These are phyloP conservation scores for Lycia hirtaria DNA, from an alignment of 2,888 invertebrate species.

Conservation along the genomic window DNA sequence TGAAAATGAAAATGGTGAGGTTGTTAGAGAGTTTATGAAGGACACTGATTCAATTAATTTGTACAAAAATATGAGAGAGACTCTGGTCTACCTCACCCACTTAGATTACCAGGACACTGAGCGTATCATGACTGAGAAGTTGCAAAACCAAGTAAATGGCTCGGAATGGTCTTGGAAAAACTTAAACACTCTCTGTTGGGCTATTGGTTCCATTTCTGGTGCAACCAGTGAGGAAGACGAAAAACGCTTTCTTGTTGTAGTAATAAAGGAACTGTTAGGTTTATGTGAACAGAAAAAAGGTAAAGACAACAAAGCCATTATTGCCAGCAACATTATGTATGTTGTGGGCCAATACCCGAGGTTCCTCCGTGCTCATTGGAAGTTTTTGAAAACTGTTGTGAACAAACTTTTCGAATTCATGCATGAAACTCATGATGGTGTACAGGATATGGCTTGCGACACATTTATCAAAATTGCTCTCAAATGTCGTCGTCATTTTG, in stretches of 20 bases:
- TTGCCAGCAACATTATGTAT: constrained; percentile 99
- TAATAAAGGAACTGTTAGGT: constrained; percentile 98
- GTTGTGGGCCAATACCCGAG: constrained; percentile 99
- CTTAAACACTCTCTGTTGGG: constrained; percentile 99
- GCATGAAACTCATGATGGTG: constrained; percentile 99
- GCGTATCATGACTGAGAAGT: constrained; percentile 99
- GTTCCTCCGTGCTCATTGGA: constrained; percentile 99
- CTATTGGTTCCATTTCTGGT: constrained; percentile 99
- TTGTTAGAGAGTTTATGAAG: constrained; percentile 99
- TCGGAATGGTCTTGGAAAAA: constrained; percentile 99
- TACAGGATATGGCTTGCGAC: constrained; percentile 99
- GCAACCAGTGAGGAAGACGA: constrained; percentile 99
- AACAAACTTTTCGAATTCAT: constrained; percentile 99
- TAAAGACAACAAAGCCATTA: constrained; percentile 99
- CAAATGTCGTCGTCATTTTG: constrained; percentile 99
- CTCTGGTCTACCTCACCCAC: constrained; percentile 98
- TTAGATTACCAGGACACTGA: constrained; percentile 99
- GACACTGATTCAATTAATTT: constrained; percentile 99
- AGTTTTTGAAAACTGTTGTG: constrained; percentile 99
- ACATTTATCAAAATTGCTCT: constrained; percentile 99
- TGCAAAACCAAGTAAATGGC: constrained; percentile 99
- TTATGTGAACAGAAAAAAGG: constrained; percentile 99
- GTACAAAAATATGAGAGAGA: constrained; percentile 99
- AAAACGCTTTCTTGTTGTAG: constrained; percentile 98
- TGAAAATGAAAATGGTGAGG: constrained; percentile 99